Percentiles rank a stretch among this genome's conserved stretches.
These are phyloP conservation scores for Drosophila bifasciata DNA, from an alignment of 1,140 invertebrate genomes.

Conservation along the genomic window DNA sequence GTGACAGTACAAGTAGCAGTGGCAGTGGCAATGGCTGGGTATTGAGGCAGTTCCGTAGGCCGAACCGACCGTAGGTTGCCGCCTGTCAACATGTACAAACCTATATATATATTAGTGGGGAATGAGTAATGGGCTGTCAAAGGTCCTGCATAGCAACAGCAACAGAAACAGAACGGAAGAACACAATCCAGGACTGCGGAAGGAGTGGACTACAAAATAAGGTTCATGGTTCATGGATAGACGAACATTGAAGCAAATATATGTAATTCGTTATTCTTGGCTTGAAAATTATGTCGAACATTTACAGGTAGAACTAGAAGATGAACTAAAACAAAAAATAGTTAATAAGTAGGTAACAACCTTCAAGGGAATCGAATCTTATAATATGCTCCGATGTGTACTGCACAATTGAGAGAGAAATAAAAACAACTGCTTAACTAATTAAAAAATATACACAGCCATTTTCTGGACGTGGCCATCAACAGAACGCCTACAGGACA, in stretches of 20 bases:
- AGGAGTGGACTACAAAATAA: neutral
- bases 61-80: conserved; percentile 20
- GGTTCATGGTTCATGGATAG: neutral
- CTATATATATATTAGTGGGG: conserved; percentile 39
- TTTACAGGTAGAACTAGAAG: too few relatives aligned
- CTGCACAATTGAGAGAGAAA: conserved; percentile 7
- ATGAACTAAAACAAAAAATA: too few relatives aligned
- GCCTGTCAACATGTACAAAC: conserved; percentile 53
- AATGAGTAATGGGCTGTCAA: conserved; percentile 50
- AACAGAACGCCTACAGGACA: conserved; percentile 30
- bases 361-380: too few relatives aligned
- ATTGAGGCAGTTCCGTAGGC: conserved; percentile 27
- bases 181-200: neutral
- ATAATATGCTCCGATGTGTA: too few relatives aligned
- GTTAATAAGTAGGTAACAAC: too few relatives aligned
- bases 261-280: neutral
- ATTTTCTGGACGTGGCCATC: conserved; percentile 26
- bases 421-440: conserved; percentile 22
- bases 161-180: neutral
- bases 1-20: too few relatives aligned
- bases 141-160: too few relatives aligned
- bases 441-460: conserved; percentile 39
- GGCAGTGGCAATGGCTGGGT: conserved; percentile 3
- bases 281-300: neutral
- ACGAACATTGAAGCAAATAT: neutral